These are phyloP conservation scores for Barbus barbus DNA, from an alignment of 2,113 vertebrate species.

Conservation along the genomic window DNA sequence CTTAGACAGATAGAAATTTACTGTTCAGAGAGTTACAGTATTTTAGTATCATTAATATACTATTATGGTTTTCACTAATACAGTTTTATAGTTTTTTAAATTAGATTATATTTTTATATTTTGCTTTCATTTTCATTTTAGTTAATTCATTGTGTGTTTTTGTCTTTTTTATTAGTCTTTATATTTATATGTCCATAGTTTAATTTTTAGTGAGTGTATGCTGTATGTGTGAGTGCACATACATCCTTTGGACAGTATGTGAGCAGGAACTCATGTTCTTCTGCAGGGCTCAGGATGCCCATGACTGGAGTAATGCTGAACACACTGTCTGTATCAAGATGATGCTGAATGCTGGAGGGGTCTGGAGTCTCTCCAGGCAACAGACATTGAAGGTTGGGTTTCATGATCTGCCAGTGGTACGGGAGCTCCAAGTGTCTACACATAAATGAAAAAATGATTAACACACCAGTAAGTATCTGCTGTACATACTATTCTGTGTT, in stretches of 20 bases:
- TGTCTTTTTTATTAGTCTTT: not conserved
- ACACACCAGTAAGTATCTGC: not conserved
- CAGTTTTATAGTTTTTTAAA: not conserved
- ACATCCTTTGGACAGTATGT: slow-evolving; percentile 86
- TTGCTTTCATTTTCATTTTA: not conserved
- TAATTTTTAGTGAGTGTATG: not conserved
- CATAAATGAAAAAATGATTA: not conserved
- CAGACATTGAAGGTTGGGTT: slow-evolving; percentile 78
- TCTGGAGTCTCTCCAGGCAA: slow-evolving; percentile 65
- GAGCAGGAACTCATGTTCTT: slow-evolving; percentile 81
- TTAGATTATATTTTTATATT: not conserved
- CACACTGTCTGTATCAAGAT: slow-evolving; percentile 70
- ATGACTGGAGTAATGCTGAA: slow-evolving; percentile 80
- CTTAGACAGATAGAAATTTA: slow-evolving; percentile 66
- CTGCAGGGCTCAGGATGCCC: slow-evolving; percentile 77
- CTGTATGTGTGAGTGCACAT: slow-evolving; percentile 34
- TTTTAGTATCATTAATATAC: not conserved
- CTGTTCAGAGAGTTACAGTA: not conserved
- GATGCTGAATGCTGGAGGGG: slow-evolving; percentile 62
- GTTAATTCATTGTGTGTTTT: not conserved
- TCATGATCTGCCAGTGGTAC: slow-evolving; percentile 87
- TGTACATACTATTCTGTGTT: not conserved
- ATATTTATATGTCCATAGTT: not conserved
- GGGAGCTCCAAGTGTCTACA: slow-evolving; percentile 85
- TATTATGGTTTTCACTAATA: not conserved